phyloP scores from a whole-genome alignment of 2,797 vertebrate genomes.

The Hapalemur alaotrensis region DNA sequence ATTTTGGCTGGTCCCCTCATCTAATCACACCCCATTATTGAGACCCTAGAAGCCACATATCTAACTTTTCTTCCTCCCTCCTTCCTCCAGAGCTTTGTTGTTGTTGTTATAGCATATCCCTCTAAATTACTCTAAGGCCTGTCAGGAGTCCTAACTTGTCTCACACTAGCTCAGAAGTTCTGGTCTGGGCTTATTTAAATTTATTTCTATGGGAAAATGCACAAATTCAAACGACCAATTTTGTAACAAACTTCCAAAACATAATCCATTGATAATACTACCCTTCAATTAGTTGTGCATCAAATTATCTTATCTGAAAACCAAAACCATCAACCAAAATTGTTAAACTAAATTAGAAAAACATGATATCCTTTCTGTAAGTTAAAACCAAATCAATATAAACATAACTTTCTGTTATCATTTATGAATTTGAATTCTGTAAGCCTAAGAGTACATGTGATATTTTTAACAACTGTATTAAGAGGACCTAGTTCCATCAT shows the following conservation, averaged over 20 bases:
- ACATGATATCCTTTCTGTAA: not conserved
- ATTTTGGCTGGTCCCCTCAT: not conserved
- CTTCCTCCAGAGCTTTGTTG: not conserved
- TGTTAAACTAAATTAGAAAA: not conserved
- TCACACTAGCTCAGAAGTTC: not conserved
- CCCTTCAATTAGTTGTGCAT: not conserved
- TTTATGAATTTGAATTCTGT: not conserved
- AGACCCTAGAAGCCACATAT: not conserved
- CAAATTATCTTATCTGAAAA: not conserved
- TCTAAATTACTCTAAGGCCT: not conserved
- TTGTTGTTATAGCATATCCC: not conserved
- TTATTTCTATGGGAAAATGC: not conserved
- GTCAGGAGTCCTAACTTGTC: not conserved
- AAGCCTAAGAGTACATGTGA: not conserved
- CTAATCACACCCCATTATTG: not conserved
- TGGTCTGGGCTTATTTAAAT: not conserved
- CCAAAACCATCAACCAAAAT: constrained; percentile 16
- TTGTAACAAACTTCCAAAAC: constrained; percentile 33
- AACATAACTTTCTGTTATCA: not conserved
- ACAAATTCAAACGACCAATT: constrained; percentile 18
- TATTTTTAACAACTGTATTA: not conserved
- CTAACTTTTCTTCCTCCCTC: not conserved
- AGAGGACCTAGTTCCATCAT: not conserved
- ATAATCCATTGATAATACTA: not conserved
- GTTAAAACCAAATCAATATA: not conserved